These are phyloP conservation scores for Chrysomela aeneicollis DNA, from an alignment of 2,888 invertebrate genomes.

Conservation along the genomic window DNA sequence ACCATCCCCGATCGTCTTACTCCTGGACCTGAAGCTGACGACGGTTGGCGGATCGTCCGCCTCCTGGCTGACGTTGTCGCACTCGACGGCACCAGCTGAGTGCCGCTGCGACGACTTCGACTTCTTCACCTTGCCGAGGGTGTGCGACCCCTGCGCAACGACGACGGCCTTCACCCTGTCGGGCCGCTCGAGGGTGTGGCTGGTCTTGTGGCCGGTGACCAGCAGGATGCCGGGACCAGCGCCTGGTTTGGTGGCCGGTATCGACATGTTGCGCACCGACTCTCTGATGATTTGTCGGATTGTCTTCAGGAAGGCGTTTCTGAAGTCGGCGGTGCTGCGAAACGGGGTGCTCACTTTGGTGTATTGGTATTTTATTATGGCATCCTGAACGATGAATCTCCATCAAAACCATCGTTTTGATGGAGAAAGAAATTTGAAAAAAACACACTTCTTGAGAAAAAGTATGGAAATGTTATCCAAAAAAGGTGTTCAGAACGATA, in stretches of 20 bases:
- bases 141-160: constrained; percentile 70
- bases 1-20: constrained; percentile 89
- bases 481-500: too few species aligned
- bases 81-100: constrained; percentile 86
- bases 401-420: too few species aligned
- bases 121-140: constrained; percentile 82
- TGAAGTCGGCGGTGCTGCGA: constrained; percentile 90
- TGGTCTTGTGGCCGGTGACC: constrained; percentile 59
- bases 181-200: constrained; percentile 70
- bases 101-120: constrained; percentile 78
- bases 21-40: constrained; percentile 77
- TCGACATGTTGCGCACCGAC: constrained; percentile 96
- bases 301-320: constrained; percentile 96
- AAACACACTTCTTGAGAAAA: too few species aligned
- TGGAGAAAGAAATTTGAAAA: too few species aligned
- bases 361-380: too few species aligned
- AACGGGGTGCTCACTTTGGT: too few species aligned
- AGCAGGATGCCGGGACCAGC: constrained; percentile 62
- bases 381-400: too few species aligned
- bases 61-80: constrained; percentile 81
- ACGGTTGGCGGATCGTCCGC: constrained; percentile 67
- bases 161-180: constrained; percentile 40
- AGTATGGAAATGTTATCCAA: too few species aligned
- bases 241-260: constrained; percentile 79
- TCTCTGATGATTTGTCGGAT: constrained; percentile 97